A percentile compares a stretch with the other conserved stretches of the same genome.
These are phyloP conservation scores for Hemiprocne comata DNA, from an alignment of 2,113 vertebrate genomes.

Conservation along the genomic window DNA sequence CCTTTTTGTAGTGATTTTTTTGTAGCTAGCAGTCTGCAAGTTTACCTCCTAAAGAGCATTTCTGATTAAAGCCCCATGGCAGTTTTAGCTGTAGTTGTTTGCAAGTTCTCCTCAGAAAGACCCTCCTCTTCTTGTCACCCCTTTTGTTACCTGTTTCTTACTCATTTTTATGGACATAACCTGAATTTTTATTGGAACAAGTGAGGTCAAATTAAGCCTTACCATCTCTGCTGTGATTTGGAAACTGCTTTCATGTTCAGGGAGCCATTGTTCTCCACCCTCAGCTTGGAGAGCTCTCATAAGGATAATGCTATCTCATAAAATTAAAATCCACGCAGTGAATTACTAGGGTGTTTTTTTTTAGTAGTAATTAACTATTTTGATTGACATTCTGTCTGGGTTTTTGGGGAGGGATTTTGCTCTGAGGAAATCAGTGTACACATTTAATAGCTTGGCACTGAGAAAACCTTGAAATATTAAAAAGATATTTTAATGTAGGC, in stretches of 20 bases:
- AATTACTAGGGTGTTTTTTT: conserved; percentile 28
- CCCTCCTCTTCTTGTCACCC: neutral
- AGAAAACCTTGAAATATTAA: conserved; percentile 43
- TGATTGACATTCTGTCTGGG: conserved; percentile 24
- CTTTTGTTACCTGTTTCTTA: neutral
- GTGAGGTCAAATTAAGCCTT: neutral
- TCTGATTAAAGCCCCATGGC: neutral
- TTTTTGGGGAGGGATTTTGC: conserved; percentile 24
- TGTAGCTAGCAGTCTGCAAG: neutral
- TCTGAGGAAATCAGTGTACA: conserved; percentile 11
- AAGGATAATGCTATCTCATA: conserved; percentile 23
- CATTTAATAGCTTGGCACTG: conserved; percentile 33
- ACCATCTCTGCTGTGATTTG: conserved; percentile 4
- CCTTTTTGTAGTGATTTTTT: neutral
- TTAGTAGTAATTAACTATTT: conserved; percentile 48
- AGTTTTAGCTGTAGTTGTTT: neutral
- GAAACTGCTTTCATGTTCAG: conserved; percentile 4
- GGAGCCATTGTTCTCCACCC: neutral
- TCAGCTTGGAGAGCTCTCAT: conserved; percentile 16
- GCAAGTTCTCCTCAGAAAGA: neutral
- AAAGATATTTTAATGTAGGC: conserved; percentile 9
- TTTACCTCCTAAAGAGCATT: neutral
- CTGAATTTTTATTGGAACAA: neutral
- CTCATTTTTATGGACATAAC: neutral
- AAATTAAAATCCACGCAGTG: conserved; percentile 53